These are phyloP conservation scores for Petaurus breviceps DNA, from an alignment of 2,113 vertebrate species.

Conservation along the genomic window DNA sequence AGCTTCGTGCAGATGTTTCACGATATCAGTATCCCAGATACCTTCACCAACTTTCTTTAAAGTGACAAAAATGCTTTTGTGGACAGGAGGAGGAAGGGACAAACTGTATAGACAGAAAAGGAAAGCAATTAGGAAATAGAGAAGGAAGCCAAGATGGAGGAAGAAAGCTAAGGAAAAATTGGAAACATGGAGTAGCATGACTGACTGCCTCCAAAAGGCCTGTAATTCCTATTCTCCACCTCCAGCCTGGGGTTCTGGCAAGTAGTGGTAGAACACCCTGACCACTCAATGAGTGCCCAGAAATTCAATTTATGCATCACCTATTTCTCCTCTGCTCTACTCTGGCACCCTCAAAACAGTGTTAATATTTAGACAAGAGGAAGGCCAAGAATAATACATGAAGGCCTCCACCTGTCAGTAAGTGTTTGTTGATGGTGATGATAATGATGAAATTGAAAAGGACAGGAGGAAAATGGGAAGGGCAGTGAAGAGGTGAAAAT, in stretches of 20 bases:
- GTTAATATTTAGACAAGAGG: neutral
- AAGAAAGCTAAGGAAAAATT: slow-evolving; percentile 16
- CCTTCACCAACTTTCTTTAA: slow-evolving; percentile 67
- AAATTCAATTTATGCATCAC: neutral
- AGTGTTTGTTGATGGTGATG: neutral
- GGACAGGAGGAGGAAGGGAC: neutral
- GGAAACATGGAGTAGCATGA: neutral
- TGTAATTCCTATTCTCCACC: slow-evolving; percentile 37
- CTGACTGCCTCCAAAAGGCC: neutral
- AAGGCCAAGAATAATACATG: neutral
- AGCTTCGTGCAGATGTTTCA: slow-evolving; percentile 70
- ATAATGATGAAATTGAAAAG: neutral
- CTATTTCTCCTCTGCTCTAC: slow-evolving; percentile 39
- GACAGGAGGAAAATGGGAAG: neutral
- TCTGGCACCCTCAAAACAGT: slow-evolving; percentile 42
- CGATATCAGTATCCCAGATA: slow-evolving; percentile 62
- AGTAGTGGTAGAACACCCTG: neutral
- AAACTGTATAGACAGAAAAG: slow-evolving; percentile 72
- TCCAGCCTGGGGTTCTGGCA: slow-evolving; percentile 50
- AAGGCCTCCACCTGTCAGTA: slow-evolving; percentile 32
- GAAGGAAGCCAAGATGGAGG: slow-evolving; percentile 38
- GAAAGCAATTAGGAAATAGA: neutral
- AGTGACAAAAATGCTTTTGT: slow-evolving; percentile 52
- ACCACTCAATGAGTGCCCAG: neutral
- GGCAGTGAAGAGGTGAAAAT: neutral